These are phyloP conservation scores for Protophormia terraenovae DNA, from an alignment of 2,888 invertebrate species.

Conservation along the genomic window DNA sequence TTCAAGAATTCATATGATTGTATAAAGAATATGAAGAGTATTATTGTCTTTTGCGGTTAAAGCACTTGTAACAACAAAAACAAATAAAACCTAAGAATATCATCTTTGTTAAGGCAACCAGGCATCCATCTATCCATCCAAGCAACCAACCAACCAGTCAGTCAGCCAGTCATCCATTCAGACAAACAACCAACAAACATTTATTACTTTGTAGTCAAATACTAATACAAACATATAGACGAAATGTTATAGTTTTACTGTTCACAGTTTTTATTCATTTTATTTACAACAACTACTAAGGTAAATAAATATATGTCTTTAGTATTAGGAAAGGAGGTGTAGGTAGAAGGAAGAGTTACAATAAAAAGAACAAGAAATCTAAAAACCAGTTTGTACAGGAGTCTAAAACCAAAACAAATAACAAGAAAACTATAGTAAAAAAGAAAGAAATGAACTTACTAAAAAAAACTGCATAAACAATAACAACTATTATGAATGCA, in stretches of 20 bases:
- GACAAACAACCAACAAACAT: constrained; percentile 27
- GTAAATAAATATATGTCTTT: too few relatives aligned
- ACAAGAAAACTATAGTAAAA: neutral
- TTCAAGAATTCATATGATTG: constrained; percentile 8
- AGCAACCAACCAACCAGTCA: neutral
- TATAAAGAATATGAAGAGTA: neutral
- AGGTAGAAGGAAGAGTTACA: neutral
- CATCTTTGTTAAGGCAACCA: neutral
- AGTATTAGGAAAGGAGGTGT: neutral
- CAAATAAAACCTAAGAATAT: constrained; percentile 19
- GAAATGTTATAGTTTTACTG: constrained; percentile 29
- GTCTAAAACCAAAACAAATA: constrained; percentile 38
- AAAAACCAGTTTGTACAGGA: constrained; percentile 32
- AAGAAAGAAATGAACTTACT: neutral
- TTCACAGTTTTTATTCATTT: neutral
- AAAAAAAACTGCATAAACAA: constrained; percentile 10
- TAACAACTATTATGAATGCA: neutral
- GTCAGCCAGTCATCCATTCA: constrained; percentile 13
- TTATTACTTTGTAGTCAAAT: constrained; percentile 59
- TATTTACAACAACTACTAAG: too few relatives aligned
- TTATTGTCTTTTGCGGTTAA: constrained; percentile 45
- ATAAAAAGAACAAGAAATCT: neutral
- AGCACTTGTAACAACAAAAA: constrained; percentile 58
- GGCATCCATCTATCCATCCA: constrained; percentile 20
- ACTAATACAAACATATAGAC: neutral